Percentiles rank a stretch among this genome's conserved stretches.
Conservation (phyloP, 1,140 invertebrate species). For the Papilio helenus region DNA sequence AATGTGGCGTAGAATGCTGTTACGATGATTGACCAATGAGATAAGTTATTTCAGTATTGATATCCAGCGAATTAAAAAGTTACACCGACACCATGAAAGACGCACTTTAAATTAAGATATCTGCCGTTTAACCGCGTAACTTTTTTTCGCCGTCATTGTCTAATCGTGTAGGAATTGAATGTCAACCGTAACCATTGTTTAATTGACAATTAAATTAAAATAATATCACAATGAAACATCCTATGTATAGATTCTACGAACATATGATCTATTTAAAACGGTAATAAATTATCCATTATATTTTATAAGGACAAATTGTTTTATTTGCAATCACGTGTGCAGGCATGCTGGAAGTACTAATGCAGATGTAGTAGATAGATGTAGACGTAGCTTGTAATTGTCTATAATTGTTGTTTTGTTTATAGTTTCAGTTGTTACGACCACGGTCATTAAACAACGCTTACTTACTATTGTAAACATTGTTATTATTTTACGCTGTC, state of each 20-base stretch:
- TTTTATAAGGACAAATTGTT: constrained; percentile 14
- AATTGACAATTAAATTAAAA: not conserved
- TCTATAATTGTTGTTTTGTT: not conserved
- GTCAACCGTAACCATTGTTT: not conserved
- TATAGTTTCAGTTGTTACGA: not conserved
- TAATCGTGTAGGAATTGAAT: not conserved
- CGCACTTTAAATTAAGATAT: not conserved
- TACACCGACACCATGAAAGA: too few relatives aligned
- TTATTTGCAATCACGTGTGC: not conserved
- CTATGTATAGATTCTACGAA: not conserved
- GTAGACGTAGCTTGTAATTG: not conserved
- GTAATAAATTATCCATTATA: not conserved
- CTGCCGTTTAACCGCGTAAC: not conserved
- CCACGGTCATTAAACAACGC: not conserved
- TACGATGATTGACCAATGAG: too few relatives aligned
- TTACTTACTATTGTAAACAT: not conserved
- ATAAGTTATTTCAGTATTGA: not conserved
- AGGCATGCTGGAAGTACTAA: not conserved
- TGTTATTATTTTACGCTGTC: not conserved
- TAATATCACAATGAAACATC: not conserved
- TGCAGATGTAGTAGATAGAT: too few relatives aligned
- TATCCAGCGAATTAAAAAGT: not conserved
- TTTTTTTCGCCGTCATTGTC: not conserved
- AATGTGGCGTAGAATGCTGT: not conserved
- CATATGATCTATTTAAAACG: not conserved